Base-by-base conservation (phyloP, 2,113 vertebrate species). In the Scatophagus argus region DNA sequence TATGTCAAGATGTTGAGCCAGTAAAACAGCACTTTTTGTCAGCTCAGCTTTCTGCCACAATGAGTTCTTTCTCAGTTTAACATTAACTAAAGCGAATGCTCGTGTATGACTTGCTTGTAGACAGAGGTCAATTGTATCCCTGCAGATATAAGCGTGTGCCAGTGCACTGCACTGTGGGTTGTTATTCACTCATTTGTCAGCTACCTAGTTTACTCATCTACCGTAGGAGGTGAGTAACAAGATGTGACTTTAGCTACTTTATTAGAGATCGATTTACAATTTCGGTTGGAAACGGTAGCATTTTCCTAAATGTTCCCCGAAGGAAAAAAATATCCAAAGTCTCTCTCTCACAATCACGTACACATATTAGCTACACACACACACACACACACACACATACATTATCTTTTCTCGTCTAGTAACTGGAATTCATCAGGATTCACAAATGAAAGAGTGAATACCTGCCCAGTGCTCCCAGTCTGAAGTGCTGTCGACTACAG, bases 251-350 rank as follows among this genome's bases (percentile, higher is more conserved):
- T 44, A 25, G 72, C 44, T 59, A 27, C 76, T 78, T 83, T 74
- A 44, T 82, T 59, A 32, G 3, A 77, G 65, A 81, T 79, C 64
- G 70, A 84, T 84, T 88, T 88, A 43, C 54, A 64, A 62, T 71
- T 77, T 27, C 62, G 51, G 43, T 43, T 31, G 43, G 39, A 74
- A 81, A 72, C 13, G 7, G n/a, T 65, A 65, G 34, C 75, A 68
- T 89, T 87, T 89, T 69, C 67, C 27, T 72, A 72, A 89, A 77
- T 5, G 46, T 66, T 84, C 79, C 77, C 83, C 11, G 19, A 64
- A 64, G 74, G 46, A 21, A 54, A 44, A 46, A 70, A 58, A 69
- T 49, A 72, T 43, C 60, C 59, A 32, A 71, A 61, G 55, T 67
- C 29, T 68, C 25, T 61, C 58, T 38, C 21, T 17, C 46, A 34